Evolutionary conservation across 2,113 vertebrate genomes (phyloP).

Genomic region (Cephalopterus ornatus): DNA sequence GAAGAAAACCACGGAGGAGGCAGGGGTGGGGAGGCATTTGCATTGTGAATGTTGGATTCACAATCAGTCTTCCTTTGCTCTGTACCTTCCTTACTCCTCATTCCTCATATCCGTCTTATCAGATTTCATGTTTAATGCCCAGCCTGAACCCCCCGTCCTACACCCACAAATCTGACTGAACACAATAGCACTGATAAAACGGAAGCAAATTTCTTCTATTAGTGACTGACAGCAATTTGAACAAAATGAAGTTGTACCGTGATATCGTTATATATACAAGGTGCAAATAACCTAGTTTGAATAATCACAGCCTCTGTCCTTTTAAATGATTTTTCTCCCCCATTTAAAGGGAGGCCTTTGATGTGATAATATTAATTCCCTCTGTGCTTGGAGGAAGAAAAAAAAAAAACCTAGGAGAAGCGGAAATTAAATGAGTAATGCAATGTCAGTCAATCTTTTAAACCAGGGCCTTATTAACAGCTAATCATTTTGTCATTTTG

Average conservation of each 20-base stretch:
- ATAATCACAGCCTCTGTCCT: slow-evolving; percentile 94
- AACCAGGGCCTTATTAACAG: slow-evolving; percentile 90
- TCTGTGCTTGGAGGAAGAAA: slow-evolving; percentile 76
- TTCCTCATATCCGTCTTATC: slow-evolving; percentile 88
- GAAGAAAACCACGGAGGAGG: not conserved
- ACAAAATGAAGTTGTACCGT: slow-evolving; percentile 94
- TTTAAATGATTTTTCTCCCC: slow-evolving; percentile 93
- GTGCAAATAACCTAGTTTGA: slow-evolving; percentile 94
- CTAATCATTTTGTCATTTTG: slow-evolving; percentile 92
- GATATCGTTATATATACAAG: slow-evolving; percentile 84
- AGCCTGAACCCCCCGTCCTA: slow-evolving; percentile 51
- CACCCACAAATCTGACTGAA: slow-evolving; percentile 70
- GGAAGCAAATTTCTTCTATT: slow-evolving; percentile 91
- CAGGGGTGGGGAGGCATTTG: slow-evolving; percentile 56
- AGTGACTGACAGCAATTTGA: slow-evolving; percentile 93
- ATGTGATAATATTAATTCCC: slow-evolving; percentile 97
- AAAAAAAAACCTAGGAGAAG: slow-evolving; percentile 78
- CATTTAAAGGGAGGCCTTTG: slow-evolving; percentile 91
- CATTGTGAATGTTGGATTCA: slow-evolving; percentile 71
- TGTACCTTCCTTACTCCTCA: slow-evolving; percentile 72
- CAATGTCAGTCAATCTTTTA: slow-evolving; percentile 90
- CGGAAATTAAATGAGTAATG: slow-evolving; percentile 96
- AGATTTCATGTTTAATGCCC: slow-evolving; percentile 84
- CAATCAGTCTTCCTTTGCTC: slow-evolving; percentile 74
- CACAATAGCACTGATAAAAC: slow-evolving; percentile 89